phyloP scores from a whole-genome alignment of 2,797 vertebrate genomes.

The Smutsia gigantea region DNA sequence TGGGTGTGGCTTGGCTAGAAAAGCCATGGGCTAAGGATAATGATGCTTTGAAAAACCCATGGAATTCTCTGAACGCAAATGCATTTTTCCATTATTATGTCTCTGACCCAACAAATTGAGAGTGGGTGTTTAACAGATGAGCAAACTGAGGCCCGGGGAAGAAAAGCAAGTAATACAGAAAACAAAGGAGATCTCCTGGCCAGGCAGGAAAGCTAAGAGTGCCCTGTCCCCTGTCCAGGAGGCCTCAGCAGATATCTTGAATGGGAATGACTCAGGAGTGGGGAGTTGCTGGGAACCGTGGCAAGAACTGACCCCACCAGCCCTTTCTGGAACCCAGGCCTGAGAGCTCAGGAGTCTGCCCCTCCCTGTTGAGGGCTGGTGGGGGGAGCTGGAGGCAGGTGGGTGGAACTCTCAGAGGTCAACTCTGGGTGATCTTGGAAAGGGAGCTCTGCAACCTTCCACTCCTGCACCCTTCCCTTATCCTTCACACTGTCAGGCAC shows the following conservation, averaged over 20 bases:
- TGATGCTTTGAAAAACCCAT: not conserved
- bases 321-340: not conserved
- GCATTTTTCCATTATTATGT: not conserved
- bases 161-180: not conserved
- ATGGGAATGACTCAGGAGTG: not conserved
- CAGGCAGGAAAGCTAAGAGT: not conserved
- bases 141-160: not conserved
- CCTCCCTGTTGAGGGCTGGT: not conserved
- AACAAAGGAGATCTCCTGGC: not conserved
- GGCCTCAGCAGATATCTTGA: not conserved
- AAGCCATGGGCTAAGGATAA: not conserved
- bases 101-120: not conserved
- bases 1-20: not conserved
- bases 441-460: not conserved
- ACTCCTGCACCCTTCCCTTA: not conserved
- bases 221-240: not conserved
- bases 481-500: not conserved
- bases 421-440: not conserved
- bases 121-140: conserved; percentile 24
- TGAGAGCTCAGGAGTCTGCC: not conserved
- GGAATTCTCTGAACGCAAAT: conserved; percentile 14
- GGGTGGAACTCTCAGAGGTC: conserved; percentile 27
- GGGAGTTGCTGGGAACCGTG: not conserved
- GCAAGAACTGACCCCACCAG: not conserved
- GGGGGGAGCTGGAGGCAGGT: not conserved